These are phyloP conservation scores for Hystrix cristata DNA, from an alignment of 2,113 vertebrate genomes.

Conservation along the genomic window DNA sequence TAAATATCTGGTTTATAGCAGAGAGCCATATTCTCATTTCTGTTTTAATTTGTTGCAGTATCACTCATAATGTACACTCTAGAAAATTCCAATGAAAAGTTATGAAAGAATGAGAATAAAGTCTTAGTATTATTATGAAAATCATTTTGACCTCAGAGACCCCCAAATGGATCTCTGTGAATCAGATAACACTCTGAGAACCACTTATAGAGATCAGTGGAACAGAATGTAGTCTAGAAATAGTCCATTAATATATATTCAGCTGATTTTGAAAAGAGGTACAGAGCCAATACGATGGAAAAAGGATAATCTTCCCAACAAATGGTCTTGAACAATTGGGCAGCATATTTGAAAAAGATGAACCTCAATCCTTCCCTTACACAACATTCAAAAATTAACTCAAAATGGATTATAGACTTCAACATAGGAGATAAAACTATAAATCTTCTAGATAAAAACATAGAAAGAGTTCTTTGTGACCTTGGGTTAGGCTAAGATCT, in stretches of 20 bases:
- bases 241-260: background rate
- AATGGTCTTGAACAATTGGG: background rate
- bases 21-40: background rate
- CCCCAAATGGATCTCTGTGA: background rate
- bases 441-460: background rate
- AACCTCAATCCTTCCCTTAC: background rate
- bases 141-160: background rate
- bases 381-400: background rate
- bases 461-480: background rate
- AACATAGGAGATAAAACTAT: background rate
- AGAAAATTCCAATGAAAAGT: background rate
- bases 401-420: background rate
- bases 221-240: background rate
- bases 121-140: conserved; percentile 10
- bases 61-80: background rate
- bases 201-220: background rate
- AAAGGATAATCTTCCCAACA: conserved; percentile 50
- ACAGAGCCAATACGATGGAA: background rate
- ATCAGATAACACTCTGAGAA: background rate
- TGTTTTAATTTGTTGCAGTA: background rate
- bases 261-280: background rate
- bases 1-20: background rate
- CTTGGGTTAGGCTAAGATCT: background rate
- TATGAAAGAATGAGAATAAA: conserved; percentile 37
- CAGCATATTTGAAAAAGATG: background rate